Base-by-base conservation (phyloP, 2,113 vertebrate genomes). In the Hydrolagus affinis region DNA sequence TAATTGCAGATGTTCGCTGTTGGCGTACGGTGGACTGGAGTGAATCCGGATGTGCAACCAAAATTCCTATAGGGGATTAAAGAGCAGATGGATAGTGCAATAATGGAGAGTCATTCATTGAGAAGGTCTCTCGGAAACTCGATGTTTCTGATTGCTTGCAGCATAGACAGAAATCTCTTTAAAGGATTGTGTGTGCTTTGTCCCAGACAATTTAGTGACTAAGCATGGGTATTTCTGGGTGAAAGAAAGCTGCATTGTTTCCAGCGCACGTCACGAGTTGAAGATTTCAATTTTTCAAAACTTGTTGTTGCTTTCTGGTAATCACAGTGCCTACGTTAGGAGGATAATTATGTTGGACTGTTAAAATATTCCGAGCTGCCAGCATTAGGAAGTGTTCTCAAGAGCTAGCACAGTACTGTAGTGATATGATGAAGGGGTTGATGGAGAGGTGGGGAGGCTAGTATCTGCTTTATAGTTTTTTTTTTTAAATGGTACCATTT, bases 1-100 rank as follows among this genome's bases (percentile, higher is more conserved):
- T 66, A 66, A 19, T 3, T 44, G 3, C n/a, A 83, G 28, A 30
- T 30, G 23, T 83, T 21, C 11, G 23, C 10, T 83, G 6, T 32
- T 66, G 9, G 15, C 66, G 78, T 15, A 3, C 30, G 14, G 8
- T 83, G 78, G 15, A 32, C 8, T 32, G 17, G 78, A 30, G 11
- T 83, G 64, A 25, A 66, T 60, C 60, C 62, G 66, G 78, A 83
- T 32, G 78, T 32, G 60, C 17, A 21, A 14, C 66, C 30, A 32
- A 28, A 80, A 83, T 83, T 83, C 78, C 44, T 64, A 59, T 14
- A 80, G 57, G 59, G 59, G 77, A 80, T 80, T 62, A 66, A 83
- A 32, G 25, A 66, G 60, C 78, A 68, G 78, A 68, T 68, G 30
- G 78, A 62, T 83, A 32, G 66, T 64, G 30, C 17, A 66, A 80